Base-by-base conservation (phyloP, 2,888 invertebrate species). In the Nymphalis urticae region DNA sequence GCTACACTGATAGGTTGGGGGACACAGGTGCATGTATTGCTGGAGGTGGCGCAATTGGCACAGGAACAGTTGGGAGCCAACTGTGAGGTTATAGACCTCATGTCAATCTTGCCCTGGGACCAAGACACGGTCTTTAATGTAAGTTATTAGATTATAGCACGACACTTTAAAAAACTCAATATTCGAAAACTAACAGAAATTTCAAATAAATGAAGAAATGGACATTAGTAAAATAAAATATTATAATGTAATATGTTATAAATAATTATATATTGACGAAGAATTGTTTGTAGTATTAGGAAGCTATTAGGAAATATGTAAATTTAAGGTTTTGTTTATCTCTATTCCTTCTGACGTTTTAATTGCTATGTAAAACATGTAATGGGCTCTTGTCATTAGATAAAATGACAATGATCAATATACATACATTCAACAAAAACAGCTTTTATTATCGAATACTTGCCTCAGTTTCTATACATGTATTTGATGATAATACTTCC, bases 31-130 rank as follows among this genome's bases (percentile, higher is more conserved):
- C 99, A 99, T 88, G 97, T 98, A 62, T 84, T 98, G 67, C 90
- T 96, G 73, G 98, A 98, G 82, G 97, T 97, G 16, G 98, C 98
- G 0, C 94, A 96, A 75, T 86, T 98, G 86, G 98, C 97, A 0
- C 93, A 96, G 78, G 94, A 97, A 77, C 82, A 93, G 69, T 88
- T 96, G 8, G 95, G 95, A 32, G 94, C 96, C 16, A 94, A 95
- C 42, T 98, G 97, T 87, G 99, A 99, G 93, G 97, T 99, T 74
- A 99, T 99, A 82, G 99, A 99, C 91, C 94, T 99, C 76, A 96
- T 97, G 77, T 97, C 99, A 64, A 97, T 99, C 78, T 91, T 98
- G 78, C 99, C 99, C 4, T 99, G 99, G 98, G 99, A 99, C 86
- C 94, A 94, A 76, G 96, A 98, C 54, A 96, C 98, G 2, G 94